Base-by-base conservation (phyloP, 2,797 vertebrate species). In the Acrossocheilus wenchowensis region DNA sequence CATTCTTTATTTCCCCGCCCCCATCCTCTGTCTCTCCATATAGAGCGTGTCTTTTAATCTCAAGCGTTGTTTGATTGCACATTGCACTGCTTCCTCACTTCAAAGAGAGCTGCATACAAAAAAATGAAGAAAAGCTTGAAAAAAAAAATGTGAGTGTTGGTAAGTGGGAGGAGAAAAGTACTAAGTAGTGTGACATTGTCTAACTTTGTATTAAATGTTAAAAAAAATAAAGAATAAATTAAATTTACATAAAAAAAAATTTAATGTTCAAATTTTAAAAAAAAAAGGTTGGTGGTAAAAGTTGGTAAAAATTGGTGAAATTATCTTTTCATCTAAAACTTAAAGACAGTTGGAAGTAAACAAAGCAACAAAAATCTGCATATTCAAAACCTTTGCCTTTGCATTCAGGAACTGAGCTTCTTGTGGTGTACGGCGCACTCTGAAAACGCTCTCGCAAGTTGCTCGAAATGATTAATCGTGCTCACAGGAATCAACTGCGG, bases 21-120 rank as follows among this genome's bases (percentile, higher is more conserved):
- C 39, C 88, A 87, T 85, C 72, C 68, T 84, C 72, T 75, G 85
- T 82, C 82, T 90, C 88, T 88, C 88, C 92, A 87, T 87, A 84
- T 69, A 66, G 83, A 87, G 91, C 91, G 93, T 92, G 93, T 93
- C 92, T 90, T 89, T 91, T 89, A 86, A 91, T 92, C 91, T 82
- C 90, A 84, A 30, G 41, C 48, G 60, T 79, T 91, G 89, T 91
- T 92, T 77, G 72, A 85, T 82, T 89, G 89, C 90, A 90, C 66
- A 57, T 52, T 94, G 94, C 93, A 94, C 91, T 89, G 93, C 93
- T 95, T 95, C 95, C 94, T 95, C 92, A 91, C 93, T 93, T 95
- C 95, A 95, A 96, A 96, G 94, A 89, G 73, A 87, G 84, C 84
- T 81, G 54, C 68, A 11, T 12, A 69, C 68, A 79, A 86, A 82